These are phyloP conservation scores for Diglossa cyanea DNA, from an alignment of 2,797 vertebrate species.

Conservation along the genomic window DNA sequence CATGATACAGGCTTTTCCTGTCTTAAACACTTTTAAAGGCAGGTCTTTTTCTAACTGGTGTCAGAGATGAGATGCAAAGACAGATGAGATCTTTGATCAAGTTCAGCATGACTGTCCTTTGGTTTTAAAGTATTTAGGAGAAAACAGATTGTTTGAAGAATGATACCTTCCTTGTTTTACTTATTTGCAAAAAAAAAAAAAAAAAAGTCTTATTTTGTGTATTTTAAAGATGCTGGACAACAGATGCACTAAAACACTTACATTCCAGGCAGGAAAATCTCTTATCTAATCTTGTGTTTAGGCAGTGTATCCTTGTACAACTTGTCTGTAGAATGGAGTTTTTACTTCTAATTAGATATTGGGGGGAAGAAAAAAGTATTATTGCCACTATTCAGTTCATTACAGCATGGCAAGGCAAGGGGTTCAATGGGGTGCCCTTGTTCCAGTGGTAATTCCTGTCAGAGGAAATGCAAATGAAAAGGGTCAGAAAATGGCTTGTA, in stretches of 20 bases:
- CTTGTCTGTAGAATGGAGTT: neutral
- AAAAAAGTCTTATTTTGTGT: neutral
- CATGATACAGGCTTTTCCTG: neutral
- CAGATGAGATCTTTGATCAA: neutral
- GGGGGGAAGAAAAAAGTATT: neutral
- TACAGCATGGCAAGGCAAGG: neutral
- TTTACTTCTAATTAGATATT: neutral
- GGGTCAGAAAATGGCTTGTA: neutral
- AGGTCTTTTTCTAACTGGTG: neutral
- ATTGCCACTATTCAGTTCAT: neutral
- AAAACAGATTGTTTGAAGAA: neutral
- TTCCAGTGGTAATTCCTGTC: neutral
- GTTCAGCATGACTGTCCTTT: neutral
- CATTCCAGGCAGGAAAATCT: neutral
- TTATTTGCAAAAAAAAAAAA: neutral
- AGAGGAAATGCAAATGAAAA: slow-evolving; percentile 14
- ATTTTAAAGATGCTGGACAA: neutral
- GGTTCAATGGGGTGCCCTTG: neutral
- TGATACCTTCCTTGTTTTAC: neutral
- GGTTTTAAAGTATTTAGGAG: neutral
- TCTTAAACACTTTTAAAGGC: neutral
- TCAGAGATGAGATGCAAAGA: neutral
- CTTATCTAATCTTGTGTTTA: neutral
- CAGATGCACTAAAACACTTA: neutral
- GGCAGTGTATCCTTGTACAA: neutral